These are phyloP conservation scores for Psephotus haematonotus DNA, from an alignment of 2,113 vertebrate genomes.

Conservation along the genomic window DNA sequence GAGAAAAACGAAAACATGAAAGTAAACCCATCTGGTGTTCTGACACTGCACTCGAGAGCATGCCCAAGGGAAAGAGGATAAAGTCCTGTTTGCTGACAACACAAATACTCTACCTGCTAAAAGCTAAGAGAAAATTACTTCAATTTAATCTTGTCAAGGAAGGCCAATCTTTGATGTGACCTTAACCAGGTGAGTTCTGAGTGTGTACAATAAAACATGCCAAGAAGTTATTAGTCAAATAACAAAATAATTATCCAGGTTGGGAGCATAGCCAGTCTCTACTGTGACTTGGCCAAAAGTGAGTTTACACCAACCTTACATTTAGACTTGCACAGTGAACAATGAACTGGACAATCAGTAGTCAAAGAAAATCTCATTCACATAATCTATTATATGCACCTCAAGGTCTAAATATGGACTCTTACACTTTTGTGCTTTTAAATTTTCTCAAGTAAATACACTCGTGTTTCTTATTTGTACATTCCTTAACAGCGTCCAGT, in stretches of 20 bases:
- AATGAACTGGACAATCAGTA: background rate
- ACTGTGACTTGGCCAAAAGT: background rate
- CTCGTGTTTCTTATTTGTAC: background rate
- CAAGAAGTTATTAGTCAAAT: conserved; percentile 25
- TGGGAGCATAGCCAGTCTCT: background rate
- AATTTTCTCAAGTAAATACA: background rate
- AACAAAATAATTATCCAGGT: conserved; percentile 11
- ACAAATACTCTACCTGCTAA: conserved; percentile 10
- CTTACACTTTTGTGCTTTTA: background rate
- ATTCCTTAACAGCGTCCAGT: background rate
- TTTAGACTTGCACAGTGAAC: background rate
- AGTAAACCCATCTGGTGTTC: conserved; percentile 35
- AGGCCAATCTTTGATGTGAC: conserved; percentile 48
- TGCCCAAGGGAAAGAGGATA: conserved; percentile 35
- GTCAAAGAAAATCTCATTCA: background rate
- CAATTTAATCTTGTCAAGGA: conserved; percentile 56
- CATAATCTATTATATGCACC: background rate
- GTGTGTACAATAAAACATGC: background rate
- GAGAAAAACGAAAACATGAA: background rate
- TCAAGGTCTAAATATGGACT: background rate
- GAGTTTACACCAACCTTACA: background rate
- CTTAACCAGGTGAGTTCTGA: conserved; percentile 23
- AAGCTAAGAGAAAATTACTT: conserved; percentile 39
- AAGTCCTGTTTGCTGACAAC: conserved; percentile 57
- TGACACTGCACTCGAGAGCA: conserved; percentile 53